Evolutionary conservation across 2,113 vertebrate species (phyloP).

Genomic region (Oryzias woworae): DNA sequence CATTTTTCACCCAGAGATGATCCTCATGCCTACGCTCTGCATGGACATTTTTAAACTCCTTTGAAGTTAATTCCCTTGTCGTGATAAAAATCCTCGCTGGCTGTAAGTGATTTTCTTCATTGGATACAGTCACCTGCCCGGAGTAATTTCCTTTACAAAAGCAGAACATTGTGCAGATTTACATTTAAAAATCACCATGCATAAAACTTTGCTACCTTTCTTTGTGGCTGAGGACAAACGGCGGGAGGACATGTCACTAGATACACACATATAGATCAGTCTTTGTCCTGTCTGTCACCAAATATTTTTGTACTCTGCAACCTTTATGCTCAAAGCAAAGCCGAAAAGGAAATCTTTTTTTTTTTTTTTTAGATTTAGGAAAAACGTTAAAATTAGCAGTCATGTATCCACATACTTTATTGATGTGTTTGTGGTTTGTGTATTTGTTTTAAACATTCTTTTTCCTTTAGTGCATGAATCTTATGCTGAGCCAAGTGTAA

Average conservation of each 20-base stretch:
- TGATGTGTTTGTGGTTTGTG: no score
- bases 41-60: constrained; percentile 57
- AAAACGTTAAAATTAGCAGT: no score
- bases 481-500: no score
- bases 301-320: background rate
- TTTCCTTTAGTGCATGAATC: no score
- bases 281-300: background rate
- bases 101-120: constrained; percentile 27
- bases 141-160: constrained; percentile 22
- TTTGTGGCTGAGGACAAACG: constrained; percentile 6
- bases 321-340: no score
- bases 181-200: constrained; percentile 13
- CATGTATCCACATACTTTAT: no score
- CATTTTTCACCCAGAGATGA: constrained; percentile 63
- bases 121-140: constrained; percentile 47
- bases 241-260: background rate
- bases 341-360: no score
- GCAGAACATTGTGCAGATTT: constrained; percentile 24
- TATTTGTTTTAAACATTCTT: no score
- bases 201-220: background rate
- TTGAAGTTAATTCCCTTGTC: constrained; percentile 64
- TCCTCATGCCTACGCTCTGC: constrained; percentile 40
- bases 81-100: constrained; percentile 48
- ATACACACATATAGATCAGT: background rate
- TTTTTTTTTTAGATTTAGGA: no score